Base-by-base conservation (phyloP, 2,888 invertebrate species). In the Aleiodes leptofemur region DNA sequence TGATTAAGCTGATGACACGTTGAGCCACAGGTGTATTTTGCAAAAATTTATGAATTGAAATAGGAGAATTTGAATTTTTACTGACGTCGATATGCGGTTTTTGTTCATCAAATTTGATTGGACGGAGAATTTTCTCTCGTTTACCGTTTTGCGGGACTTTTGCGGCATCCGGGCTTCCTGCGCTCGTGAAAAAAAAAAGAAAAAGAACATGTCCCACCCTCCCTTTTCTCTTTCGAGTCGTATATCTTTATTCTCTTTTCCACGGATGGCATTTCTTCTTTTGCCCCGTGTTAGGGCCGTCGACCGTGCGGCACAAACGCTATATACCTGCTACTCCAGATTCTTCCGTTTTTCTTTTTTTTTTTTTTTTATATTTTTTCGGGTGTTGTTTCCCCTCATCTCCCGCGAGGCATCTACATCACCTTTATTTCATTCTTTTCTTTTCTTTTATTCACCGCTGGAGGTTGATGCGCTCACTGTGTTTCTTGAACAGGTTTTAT, bases 251-350 rank as follows among this genome's bases (percentile, higher is more conserved):
- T 82, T 83, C 78, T 79, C 80, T 70, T 77, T 81, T 79, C 76
- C 55, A 48, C 43, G 75, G 57, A 76, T 79, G 80, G 80, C 79
- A 83, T 82, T 82, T 68, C 50, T 51, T 51, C 50, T 68, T 51
- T 48, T 43, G 14, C 68, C 68, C 38, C 74, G 70, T 64, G 61
- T 74, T 78, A 73, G 80, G 81, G 78, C 69, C 81, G 79, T 79
- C 82, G 83, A 84, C 83, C 85, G 82, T 71, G 34, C 77, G 79
- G 72, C 72, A 74, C 74, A 73, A 68, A 70, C 69, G 78, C 80
- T 43, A 79, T 73, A 82, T 87, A 87, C 87, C 87, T 86, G 87
- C 86, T 84, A 83, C 83, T 84, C 83, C 77, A 83, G 83, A 84
- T 82, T 83, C 79, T 76, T 53, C 64, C 55, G 61, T 76, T 74